phyloP scores from a whole-genome alignment of 2,888 invertebrate genomes.

The Linnaemya tessellans region DNA sequence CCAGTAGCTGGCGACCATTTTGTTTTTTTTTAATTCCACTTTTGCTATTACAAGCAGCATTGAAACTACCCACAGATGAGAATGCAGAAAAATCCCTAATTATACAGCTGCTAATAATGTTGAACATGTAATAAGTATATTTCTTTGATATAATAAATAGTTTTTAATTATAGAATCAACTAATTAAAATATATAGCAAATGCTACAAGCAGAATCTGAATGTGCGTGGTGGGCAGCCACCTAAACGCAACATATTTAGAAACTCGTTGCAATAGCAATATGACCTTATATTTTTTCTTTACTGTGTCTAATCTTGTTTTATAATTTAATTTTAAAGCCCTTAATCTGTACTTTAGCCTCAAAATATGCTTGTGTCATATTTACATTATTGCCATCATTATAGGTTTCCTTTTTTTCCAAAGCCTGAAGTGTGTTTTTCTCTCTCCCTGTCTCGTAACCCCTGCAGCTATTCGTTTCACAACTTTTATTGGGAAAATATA shows the following conservation, averaged over 20 bases:
- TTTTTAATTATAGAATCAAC: neutral
- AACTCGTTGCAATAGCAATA: too few relatives aligned
- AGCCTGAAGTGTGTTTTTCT: neutral
- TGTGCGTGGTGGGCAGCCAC: too few relatives aligned
- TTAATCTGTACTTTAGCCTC: neutral
- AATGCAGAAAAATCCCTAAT: neutral
- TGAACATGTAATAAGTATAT: neutral
- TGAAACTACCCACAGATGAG: neutral
- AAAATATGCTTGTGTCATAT: conserved; percentile 45
- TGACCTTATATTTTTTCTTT: too few relatives aligned
- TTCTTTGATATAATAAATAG: neutral
- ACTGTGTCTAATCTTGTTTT: neutral
- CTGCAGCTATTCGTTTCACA: neutral
- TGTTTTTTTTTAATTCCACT: neutral
- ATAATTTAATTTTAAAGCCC: neutral
- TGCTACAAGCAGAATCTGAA: neutral
- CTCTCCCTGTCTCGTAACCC: neutral
- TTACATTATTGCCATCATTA: conserved; percentile 40
- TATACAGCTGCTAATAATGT: neutral
- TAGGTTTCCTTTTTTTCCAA: conserved; percentile 19
- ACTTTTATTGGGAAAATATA: conserved; percentile 17
- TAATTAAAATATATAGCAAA: neutral
- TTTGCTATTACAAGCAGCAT: neutral
- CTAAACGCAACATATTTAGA: too few relatives aligned
- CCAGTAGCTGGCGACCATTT: too few relatives aligned